A percentile compares a stretch with the other conserved stretches of the same genome.
Evolutionary conservation across 2,113 vertebrate species (phyloP).

Genomic region (Corythaeola cristata): DNA sequence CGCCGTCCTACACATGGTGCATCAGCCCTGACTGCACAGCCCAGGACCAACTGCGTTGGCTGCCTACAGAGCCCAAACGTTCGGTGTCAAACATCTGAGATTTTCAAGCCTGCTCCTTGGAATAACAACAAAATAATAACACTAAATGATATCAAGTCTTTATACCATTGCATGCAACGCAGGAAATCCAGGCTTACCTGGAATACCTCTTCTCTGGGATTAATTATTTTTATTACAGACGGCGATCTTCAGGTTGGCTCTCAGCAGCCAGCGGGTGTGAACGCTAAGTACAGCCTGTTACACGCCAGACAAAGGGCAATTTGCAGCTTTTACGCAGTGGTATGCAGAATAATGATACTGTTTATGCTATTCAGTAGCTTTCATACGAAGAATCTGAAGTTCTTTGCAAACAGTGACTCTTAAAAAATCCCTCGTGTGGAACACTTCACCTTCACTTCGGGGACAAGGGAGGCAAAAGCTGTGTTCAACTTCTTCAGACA

Average conservation of each 20-base stretch:
- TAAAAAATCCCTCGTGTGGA: neutral
- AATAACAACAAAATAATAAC: neutral
- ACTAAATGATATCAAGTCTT: neutral
- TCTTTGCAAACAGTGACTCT: neutral
- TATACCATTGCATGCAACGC: neutral
- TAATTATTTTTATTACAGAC: neutral
- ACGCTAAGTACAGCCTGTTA: neutral
- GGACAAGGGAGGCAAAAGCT: neutral
- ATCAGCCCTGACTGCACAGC: neutral
- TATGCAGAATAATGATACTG: neutral
- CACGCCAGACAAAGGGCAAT: neutral
- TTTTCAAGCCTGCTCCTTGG: neutral
- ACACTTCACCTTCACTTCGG: neutral
- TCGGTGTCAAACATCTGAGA: neutral
- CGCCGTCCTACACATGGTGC: neutral
- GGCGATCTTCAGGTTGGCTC: neutral
- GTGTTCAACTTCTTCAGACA: accelerated
- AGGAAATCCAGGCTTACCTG: neutral
- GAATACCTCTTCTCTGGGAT: neutral
- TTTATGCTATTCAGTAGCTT: neutral
- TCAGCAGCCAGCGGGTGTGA: neutral
- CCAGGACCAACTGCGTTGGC: neutral
- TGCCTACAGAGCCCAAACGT: neutral
- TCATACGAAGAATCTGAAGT: neutral
- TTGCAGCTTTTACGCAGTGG: neutral